phyloP scores from a whole-genome alignment of 2,797 vertebrate species.

The Semaprochilodus insignis region DNA sequence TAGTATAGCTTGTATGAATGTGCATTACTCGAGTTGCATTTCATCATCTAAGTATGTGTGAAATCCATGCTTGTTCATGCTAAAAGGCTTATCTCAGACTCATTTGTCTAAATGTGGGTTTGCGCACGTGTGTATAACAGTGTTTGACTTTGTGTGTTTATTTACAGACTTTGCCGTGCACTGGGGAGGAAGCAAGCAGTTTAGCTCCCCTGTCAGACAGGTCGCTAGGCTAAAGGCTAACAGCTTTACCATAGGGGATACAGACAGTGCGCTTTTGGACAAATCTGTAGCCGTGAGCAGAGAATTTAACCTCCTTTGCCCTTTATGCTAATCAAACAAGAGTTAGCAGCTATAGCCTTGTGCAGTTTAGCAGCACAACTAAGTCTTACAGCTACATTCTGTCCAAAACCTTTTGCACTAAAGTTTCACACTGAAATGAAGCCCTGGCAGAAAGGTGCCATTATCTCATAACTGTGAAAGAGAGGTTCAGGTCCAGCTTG shows the following conservation, averaged over 20 bases:
- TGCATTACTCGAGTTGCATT: background rate
- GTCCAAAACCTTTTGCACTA: background rate
- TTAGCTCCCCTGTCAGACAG: background rate
- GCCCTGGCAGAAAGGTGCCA: no score
- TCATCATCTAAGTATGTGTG: background rate
- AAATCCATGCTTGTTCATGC: slow-evolving; percentile 10
- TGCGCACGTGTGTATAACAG: background rate
- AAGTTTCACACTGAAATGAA: no score
- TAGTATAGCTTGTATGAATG: background rate
- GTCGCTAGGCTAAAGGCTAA: slow-evolving; percentile 27
- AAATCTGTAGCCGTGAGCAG: slow-evolving; percentile 50
- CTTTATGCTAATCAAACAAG: slow-evolving; percentile 49
- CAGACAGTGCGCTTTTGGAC: slow-evolving; percentile 35
- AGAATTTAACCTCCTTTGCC: slow-evolving; percentile 45
- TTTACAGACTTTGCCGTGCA: background rate
- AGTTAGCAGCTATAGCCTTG: background rate
- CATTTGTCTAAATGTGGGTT: slow-evolving; percentile 7
- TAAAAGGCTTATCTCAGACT: background rate
- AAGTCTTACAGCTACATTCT: background rate
- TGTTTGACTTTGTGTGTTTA: background rate
- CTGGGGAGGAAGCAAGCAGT: slow-evolving; percentile 5
- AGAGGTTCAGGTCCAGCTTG: no score
- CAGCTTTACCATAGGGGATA: slow-evolving; percentile 10
- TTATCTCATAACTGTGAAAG: no score
- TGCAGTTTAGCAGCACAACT: background rate